These are phyloP conservation scores for Rhogogaster chlorosoma DNA, from an alignment of 2,888 invertebrate genomes.

Conservation along the genomic window DNA sequence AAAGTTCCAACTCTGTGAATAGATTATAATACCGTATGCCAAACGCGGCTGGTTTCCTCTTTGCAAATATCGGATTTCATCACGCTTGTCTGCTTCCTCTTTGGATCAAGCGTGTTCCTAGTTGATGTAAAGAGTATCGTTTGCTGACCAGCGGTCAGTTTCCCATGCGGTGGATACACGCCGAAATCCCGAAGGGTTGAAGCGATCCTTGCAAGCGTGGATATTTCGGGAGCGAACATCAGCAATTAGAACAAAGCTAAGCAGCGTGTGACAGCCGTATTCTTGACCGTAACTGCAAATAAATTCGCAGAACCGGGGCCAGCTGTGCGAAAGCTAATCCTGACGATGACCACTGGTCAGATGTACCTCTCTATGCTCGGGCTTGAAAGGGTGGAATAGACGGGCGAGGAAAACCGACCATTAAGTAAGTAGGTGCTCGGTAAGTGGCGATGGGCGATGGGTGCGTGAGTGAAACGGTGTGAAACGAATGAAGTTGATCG, in stretches of 20 bases:
- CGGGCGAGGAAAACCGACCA: slow-evolving; percentile 10
- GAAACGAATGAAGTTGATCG: slow-evolving; percentile 50
- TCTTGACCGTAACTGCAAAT: slow-evolving; percentile 27
- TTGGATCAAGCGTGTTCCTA: slow-evolving; percentile 51
- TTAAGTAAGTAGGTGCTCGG: slow-evolving; percentile 48
- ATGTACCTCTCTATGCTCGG: not conserved
- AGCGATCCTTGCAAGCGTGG: not conserved
- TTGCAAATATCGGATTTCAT: slow-evolving; percentile 13
- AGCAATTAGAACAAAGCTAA: slow-evolving; percentile 42
- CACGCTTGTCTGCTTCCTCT: slow-evolving; percentile 50
- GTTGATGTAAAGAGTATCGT: slow-evolving; percentile 54
- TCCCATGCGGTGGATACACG: not conserved
- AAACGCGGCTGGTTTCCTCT: not conserved
- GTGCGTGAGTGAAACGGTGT: slow-evolving; percentile 47
- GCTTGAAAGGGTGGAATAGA: not conserved
- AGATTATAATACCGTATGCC: not conserved
- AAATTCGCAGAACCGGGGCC: slow-evolving; percentile 3
- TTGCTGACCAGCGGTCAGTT: slow-evolving; percentile 74
- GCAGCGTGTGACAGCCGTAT: slow-evolving; percentile 42
- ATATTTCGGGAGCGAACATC: not conserved
- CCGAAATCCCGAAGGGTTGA: not conserved
- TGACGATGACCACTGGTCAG: slow-evolving; percentile 20
- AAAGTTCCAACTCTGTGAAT: not conserved
- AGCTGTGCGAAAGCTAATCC: not conserved
- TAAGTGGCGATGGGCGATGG: slow-evolving; percentile 38